Evolutionary conservation across 2,797 vertebrate species (phyloP).

Genomic region (Alca torda): DNA sequence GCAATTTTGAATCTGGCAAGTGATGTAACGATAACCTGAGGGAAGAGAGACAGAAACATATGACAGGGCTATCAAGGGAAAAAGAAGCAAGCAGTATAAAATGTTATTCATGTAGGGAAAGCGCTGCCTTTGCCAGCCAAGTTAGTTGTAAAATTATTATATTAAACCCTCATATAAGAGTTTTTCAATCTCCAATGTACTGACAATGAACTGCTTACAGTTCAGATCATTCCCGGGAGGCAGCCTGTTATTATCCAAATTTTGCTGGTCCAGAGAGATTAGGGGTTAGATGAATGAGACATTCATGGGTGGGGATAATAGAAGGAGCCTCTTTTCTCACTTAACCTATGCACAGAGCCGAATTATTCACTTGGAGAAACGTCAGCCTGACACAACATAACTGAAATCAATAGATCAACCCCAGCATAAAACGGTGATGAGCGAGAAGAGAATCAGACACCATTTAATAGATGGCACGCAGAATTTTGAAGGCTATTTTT

Average conservation of each 20-base stretch:
- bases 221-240: slow-evolving; percentile 13
- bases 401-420: slow-evolving; percentile 43
- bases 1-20: slow-evolving; percentile 90
- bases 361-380: slow-evolving; percentile 49
- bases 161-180: slow-evolving; percentile 5
- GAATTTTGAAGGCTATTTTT: slow-evolving; percentile 43
- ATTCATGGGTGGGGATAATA: slow-evolving; percentile 33
- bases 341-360: slow-evolving; percentile 22
- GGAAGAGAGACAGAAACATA: slow-evolving; percentile 33
- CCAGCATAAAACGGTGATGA: slow-evolving; percentile 23
- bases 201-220: slow-evolving; percentile 46
- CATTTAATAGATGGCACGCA: background rate
- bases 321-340: slow-evolving; percentile 37
- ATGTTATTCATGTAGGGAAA: slow-evolving; percentile 12
- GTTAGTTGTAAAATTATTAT: slow-evolving; percentile 31
- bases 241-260: slow-evolving; percentile 54
- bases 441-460: slow-evolving; percentile 5
- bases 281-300: slow-evolving; percentile 48
- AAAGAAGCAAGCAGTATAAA: slow-evolving; percentile 10
- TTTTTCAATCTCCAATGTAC: background rate
- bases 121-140: slow-evolving; percentile 15
- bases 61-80: slow-evolving; percentile 8
- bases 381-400: slow-evolving; percentile 27
- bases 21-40: slow-evolving; percentile 87
- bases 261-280: slow-evolving; percentile 57